Base-by-base conservation (phyloP, 2,888 invertebrate species). In the Nomada fabriciana region DNA sequence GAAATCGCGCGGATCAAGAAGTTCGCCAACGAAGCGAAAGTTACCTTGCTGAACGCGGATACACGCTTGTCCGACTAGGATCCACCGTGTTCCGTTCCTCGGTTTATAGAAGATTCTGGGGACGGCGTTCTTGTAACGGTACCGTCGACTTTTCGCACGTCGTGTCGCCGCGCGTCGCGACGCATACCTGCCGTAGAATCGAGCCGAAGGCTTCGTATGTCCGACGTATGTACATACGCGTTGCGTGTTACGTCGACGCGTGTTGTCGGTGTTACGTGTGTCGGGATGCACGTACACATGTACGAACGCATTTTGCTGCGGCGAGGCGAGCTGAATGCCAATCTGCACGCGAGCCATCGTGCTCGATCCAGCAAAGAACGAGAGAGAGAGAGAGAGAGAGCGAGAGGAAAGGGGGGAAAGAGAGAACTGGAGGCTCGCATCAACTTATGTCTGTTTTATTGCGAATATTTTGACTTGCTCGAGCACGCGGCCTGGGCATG, bases 41-140 rank as follows among this genome's bases (percentile, higher is more conserved):
- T 13, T 25, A n/a, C 43, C n/a, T 43, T n/a, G n/a, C 43, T n/a
- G 11, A 25, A 47, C 15, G 20, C 50, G 20, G 52, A 72, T 29
- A 47, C 13, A 57, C 9, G 67, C 11, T 53, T n/a, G 50, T 53
- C 47, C n/a, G 64, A 53, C 69, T 76, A 76, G 60, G 85, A 89
- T 88, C 85, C 74, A 71, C 18, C 36, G 65, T 67, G 89, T 90
- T 88, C 89, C 89, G 86, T 90, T 89, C 81, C 68, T 84, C 85
- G 82, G 88, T 87, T 88, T 89, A 89, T 91, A 91, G 86, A 83
- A 70, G 84, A 91, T 91, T 90, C 90, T 82, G 88, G 83, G 80
- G 86, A 80, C 84, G 83, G 83, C 84, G 86, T 87, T 84, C 87
- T 84, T 61, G 73, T 91, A 91, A 91, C 91, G 91, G 91, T 89